Evolutionary conservation across 2,113 vertebrate species (phyloP), one percentile per base, ranked within the genome.

Genomic region (Corythaixoides concolor): DNA sequence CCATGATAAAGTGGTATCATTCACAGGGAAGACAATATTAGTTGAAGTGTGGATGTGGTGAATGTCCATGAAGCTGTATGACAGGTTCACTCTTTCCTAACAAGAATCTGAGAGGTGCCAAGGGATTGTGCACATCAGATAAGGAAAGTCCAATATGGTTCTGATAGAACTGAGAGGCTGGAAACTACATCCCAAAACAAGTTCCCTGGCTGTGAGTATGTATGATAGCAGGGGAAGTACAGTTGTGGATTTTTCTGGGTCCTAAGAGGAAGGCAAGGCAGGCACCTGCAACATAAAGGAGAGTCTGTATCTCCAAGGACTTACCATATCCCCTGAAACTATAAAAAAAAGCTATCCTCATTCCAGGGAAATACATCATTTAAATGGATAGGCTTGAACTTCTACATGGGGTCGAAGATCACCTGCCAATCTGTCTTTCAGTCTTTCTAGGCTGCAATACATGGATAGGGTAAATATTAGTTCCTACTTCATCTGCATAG

Each of bases 21-120:
- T 95, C 83, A 63, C 69, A 58, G 24, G 37, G 63, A 95, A 95
- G 94, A 96, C 94, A 96, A 86, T 95, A 96, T 94, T 95, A 95
- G 94, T 92, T 96, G 95, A 95, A 92, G 90, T 93, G 93, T 93
- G 83, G 88, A 86, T 95, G 79, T 74, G 50, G 70, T 74, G 90
- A 95, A 85, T 63, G 79, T 80, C 86, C 86, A 80, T 92, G 90
- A 92, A 95, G 83, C 63, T 88, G 74, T 93, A 50, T 84, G 92
- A 88, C 83, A 94, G 72, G 78, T 97, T 93, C 82, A 69, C 39
- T 90, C 70, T 80, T 88, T 92, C 67, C 55, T 94, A 96, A 95
- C 0, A 7, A 95, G 92, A 92, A 92, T 86, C 63, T 83, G 68
- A 97, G 92, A 45, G 45, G 59, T 86, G 72, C 26, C 85, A n/a